Conservation (phyloP, 2,797 vertebrate species). For the Eulemur mongoz region DNA sequence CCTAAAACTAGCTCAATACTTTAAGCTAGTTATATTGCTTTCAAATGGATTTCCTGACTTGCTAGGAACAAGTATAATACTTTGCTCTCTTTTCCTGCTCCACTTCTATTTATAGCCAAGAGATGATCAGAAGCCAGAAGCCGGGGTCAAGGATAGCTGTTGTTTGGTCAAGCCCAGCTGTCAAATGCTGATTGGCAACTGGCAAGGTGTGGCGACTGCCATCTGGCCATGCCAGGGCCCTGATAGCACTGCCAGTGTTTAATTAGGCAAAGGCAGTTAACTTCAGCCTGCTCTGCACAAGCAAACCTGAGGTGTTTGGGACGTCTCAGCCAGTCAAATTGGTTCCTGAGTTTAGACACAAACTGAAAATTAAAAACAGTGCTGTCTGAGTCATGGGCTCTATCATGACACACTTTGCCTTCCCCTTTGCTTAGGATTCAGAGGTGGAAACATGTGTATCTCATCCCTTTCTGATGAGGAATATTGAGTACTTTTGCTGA, state of each 20-base stretch:
- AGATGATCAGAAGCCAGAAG: slow-evolving; percentile 62
- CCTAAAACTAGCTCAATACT: slow-evolving; percentile 3
- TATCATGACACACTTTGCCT: not conserved
- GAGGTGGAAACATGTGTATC: not conserved
- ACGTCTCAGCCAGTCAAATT: not conserved
- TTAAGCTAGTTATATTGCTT: not conserved
- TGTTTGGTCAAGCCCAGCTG: slow-evolving; percentile 68
- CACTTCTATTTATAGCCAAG: slow-evolving; percentile 70
- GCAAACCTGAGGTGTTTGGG: not conserved
- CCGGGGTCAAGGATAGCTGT: slow-evolving; percentile 60
- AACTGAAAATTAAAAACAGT: slow-evolving; percentile 27
- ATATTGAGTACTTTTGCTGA: not conserved
- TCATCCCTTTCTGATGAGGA: not conserved
- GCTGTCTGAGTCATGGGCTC: not conserved
- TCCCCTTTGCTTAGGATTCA: not conserved
- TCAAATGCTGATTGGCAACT: slow-evolving; percentile 64
- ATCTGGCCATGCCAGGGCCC: slow-evolving; percentile 42
- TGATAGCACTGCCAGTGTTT: not conserved
- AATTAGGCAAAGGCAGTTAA: not conserved
- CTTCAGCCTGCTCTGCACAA: not conserved
- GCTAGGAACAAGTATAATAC: not conserved
- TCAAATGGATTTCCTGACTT: slow-evolving; percentile 48
- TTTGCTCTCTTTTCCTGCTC: slow-evolving; percentile 37
- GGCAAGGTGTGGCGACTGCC: slow-evolving; percentile 66
- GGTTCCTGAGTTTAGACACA: not conserved